These are phyloP conservation scores for Dufourea novaeangliae DNA, from an alignment of 1,140 invertebrate genomes.

Conservation along the genomic window DNA sequence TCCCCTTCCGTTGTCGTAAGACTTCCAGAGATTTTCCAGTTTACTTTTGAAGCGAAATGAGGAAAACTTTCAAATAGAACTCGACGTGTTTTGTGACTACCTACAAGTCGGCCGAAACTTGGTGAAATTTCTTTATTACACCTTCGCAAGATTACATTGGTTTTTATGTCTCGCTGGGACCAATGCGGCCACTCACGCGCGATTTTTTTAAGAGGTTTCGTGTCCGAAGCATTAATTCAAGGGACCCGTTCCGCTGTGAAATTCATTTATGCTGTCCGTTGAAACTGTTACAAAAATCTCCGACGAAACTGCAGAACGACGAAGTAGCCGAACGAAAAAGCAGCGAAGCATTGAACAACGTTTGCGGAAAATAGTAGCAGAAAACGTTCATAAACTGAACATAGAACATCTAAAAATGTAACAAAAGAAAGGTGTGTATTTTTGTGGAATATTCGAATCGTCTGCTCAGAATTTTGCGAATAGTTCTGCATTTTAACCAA, in stretches of 20 bases:
- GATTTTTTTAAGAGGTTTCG: background rate
- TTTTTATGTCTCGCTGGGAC: background rate
- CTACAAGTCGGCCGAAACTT: background rate
- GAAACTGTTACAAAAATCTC: background rate
- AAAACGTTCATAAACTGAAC: background rate
- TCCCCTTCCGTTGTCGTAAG: background rate
- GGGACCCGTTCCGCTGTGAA: background rate
- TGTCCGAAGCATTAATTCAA: background rate
- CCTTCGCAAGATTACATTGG: background rate
- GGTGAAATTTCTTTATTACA: slow-evolving; percentile 9
- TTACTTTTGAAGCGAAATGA: slow-evolving; percentile 32
- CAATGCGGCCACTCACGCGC: background rate
- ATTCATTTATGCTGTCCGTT: background rate
- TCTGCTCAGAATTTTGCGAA: no score
- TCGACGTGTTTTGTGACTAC: slow-evolving; percentile 15
- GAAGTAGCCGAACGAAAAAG: slow-evolving; percentile 22
- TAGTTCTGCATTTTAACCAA: background rate
- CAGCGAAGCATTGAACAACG: slow-evolving; percentile 24
- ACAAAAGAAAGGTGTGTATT: no score
- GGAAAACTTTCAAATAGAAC: slow-evolving; percentile 26
- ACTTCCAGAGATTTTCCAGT: slow-evolving; percentile 13
- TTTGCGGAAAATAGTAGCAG: background rate
- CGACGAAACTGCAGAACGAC: slow-evolving; percentile 57
- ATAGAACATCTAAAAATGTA: no score
- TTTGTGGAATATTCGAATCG: no score